Conservation (phyloP, 2,113 vertebrate genomes). For the Nipponia nippon region DNA sequence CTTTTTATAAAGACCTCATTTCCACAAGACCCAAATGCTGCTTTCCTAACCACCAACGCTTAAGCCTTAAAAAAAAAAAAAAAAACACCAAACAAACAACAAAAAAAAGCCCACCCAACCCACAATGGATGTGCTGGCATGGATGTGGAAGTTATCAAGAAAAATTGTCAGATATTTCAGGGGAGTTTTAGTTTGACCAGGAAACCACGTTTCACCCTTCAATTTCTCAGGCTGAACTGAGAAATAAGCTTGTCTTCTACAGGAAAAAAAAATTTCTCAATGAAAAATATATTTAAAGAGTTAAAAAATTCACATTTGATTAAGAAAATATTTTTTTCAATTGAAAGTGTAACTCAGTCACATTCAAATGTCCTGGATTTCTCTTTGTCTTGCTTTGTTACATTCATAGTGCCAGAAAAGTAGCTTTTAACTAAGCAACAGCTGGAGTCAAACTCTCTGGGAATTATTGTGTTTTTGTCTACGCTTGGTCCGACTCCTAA, state of each 20-base stretch:
- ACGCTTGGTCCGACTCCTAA: neutral
- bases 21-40: neutral
- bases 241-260: neutral
- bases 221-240: neutral
- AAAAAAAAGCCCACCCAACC: no score
- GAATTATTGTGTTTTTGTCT: slow-evolving; percentile 1
- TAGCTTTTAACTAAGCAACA: slow-evolving; percentile 34
- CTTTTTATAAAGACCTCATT: neutral
- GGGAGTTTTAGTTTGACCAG: neutral
- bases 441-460: slow-evolving; percentile 14
- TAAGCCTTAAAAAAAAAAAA: neutral
- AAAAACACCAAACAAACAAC: neutral
- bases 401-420: neutral
- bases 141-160: neutral
- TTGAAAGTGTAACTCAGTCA: neutral
- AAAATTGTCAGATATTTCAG: neutral
- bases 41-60: accelerated
- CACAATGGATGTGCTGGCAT: neutral
- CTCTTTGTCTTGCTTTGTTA: neutral
- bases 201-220: neutral
- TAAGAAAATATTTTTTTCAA: neutral
- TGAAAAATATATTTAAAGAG: neutral
- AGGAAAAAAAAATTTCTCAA: neutral
- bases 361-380: neutral
- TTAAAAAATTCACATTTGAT: neutral